These are phyloP conservation scores for Bergia puertoricense DNA, from an alignment of 92 coral and sea anemone species.

Conservation along the genomic window DNA sequence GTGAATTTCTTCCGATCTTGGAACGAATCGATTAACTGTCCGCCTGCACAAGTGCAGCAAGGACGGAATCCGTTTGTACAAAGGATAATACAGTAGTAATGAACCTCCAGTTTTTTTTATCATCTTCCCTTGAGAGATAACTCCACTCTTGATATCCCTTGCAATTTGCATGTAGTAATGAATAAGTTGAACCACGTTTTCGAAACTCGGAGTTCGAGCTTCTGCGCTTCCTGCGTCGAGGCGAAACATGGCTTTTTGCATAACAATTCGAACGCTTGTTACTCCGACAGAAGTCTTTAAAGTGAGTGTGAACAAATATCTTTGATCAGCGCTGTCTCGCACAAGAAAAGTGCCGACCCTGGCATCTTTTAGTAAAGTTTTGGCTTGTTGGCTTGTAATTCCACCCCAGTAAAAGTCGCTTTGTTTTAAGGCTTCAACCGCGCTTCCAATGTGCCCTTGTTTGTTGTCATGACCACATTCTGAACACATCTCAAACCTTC, in stretches of 20 bases:
- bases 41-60: slow-evolving; percentile 78
- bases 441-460: background rate
- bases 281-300: slow-evolving; percentile 66
- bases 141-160: slow-evolving; percentile 11
- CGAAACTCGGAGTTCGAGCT: slow-evolving; percentile 60
- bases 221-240: slow-evolving; percentile 53
- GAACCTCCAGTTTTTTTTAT: slow-evolving; percentile 21
- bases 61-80: slow-evolving; percentile 71
- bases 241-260: slow-evolving; percentile 69
- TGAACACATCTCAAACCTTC: slow-evolving; percentile 19
- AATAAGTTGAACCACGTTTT: slow-evolving; percentile 74
- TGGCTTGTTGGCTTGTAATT: slow-evolving; percentile 68
- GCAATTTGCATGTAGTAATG: slow-evolving; percentile 65
- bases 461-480: background rate
- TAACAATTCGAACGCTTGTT: slow-evolving; percentile 74
- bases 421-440: slow-evolving; percentile 46
- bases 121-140: background rate
- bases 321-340: slow-evolving; percentile 88
- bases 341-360: slow-evolving; percentile 75
- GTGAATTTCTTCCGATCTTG: slow-evolving; percentile 49
- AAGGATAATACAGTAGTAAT: slow-evolving; percentile 48
- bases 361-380: slow-evolving; percentile 47
- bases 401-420: slow-evolving; percentile 95
- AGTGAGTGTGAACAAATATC: slow-evolving; percentile 77
- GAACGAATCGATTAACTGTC: slow-evolving; percentile 52